Conservation (phyloP, 2,888 invertebrate species). For the Erynnis tages region DNA sequence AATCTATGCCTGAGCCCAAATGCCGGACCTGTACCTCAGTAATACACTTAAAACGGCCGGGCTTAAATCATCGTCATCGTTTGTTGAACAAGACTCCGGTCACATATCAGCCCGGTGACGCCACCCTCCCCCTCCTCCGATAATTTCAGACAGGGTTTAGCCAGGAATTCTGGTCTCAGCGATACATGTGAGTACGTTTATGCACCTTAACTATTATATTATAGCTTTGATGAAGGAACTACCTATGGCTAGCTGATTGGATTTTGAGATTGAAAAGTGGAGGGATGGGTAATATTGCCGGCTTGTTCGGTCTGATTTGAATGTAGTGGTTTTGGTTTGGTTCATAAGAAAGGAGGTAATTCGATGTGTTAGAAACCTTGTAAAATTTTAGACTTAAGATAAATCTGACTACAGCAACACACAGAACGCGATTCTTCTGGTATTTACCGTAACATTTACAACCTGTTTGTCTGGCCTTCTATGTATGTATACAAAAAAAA, state of each 20-base stretch:
- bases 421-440: too few species aligned
- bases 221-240: slow-evolving; percentile 3
- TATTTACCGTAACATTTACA: too few species aligned
- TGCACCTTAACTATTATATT: slow-evolving; percentile 15
- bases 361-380: too few species aligned
- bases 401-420: too few species aligned
- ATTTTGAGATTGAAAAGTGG: slow-evolving; percentile 1
- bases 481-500: too few species aligned
- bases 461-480: too few species aligned
- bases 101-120: slow-evolving; percentile 76
- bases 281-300: too few species aligned
- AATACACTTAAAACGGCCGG: slow-evolving; percentile 81
- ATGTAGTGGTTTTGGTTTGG: too few species aligned
- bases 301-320: too few species aligned
- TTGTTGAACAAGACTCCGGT: slow-evolving; percentile 82
- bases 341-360: too few species aligned
- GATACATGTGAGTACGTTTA: slow-evolving; percentile 2
- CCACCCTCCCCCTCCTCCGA: slow-evolving; percentile 41
- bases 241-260: slow-evolving; percentile 4
- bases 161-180: slow-evolving; percentile 16
- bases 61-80: slow-evolving; percentile 82
- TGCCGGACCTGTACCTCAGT: slow-evolving; percentile 76
- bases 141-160: slow-evolving; percentile 53
- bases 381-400: too few species aligned
- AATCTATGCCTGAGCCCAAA: slow-evolving; percentile 74